These are phyloP conservation scores for Tetragonisca angustula DNA, from an alignment of 2,888 invertebrate species.

Conservation along the genomic window DNA sequence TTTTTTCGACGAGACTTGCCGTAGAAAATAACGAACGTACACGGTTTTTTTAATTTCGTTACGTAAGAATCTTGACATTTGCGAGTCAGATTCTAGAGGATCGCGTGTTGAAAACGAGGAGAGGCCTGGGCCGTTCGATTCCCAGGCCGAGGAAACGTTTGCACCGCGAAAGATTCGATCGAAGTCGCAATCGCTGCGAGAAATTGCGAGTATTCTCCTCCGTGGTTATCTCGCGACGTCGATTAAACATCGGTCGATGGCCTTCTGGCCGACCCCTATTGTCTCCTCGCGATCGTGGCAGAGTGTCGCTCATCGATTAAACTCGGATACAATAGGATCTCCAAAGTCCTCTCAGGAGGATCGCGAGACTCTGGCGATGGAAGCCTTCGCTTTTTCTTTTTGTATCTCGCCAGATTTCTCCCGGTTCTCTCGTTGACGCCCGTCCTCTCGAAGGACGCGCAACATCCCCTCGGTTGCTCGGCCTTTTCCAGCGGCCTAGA, in stretches of 20 bases:
- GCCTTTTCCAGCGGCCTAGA: slow-evolving; percentile 32
- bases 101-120: not conserved
- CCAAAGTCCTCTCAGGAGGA: slow-evolving; percentile 22
- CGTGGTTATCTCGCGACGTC: slow-evolving; percentile 32
- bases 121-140: not conserved
- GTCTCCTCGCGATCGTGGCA: slow-evolving; percentile 40
- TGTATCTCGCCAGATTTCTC: slow-evolving; percentile 4
- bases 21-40: not conserved
- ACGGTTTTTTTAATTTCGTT: slow-evolving; percentile 4
- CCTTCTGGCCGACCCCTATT: slow-evolving; percentile 36
- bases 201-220: slow-evolving; percentile 14
- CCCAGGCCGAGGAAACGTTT: not conserved
- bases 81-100: slow-evolving; percentile 13
- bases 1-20: not conserved
- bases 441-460: not conserved
- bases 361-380: slow-evolving; percentile 27
- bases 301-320: slow-evolving; percentile 57
- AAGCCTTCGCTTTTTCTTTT: slow-evolving; percentile 6
- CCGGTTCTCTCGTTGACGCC: slow-evolving; percentile 12
- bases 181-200: not conserved
- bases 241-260: slow-evolving; percentile 55
- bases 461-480: not conserved
- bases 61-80: slow-evolving; percentile 4
- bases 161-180: not conserved
- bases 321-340: slow-evolving; percentile 45